Evolutionary conservation across 2,888 invertebrate genomes (phyloP).

Genomic region (Arrhopalites spinosus): DNA sequence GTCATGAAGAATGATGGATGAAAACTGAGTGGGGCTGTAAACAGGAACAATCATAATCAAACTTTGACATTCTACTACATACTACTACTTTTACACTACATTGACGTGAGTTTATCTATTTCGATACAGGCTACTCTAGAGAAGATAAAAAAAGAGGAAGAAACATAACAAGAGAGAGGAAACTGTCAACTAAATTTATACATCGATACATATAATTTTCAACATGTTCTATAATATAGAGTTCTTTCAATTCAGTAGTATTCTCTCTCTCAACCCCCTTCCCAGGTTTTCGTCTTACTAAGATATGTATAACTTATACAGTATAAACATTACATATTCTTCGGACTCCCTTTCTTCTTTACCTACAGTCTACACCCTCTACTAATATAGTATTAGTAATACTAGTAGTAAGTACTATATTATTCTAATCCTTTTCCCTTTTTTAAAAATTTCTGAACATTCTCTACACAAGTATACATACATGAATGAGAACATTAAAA

Average conservation of each 20-base stretch:
- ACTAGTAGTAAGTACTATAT: no score
- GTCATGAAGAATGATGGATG: conserved; percentile 68
- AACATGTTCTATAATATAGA: background rate
- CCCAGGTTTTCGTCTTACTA: no score
- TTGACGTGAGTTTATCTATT: conserved; percentile 3
- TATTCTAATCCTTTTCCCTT: background rate
- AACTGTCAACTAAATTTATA: no score
- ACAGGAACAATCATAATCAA: conserved; percentile 25
- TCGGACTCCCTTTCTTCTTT: no score
- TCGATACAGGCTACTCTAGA: conserved; percentile 2
- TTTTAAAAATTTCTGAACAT: no score
- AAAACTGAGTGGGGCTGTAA: conserved; percentile 58
- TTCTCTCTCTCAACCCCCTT: background rate
- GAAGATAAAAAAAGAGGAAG: background rate
- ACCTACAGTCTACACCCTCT: no score
- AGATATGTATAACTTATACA: no score
- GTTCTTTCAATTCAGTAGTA: background rate
- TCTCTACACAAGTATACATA: no score
- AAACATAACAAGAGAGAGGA: conserved; percentile 4
- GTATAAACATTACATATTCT: no score
- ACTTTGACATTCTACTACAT: conserved; percentile 12
- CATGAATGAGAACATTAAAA: background rate
- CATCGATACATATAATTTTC: no score
- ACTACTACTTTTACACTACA: background rate
- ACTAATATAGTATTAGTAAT: no score